These are phyloP conservation scores for Pteropus alecto DNA, from an alignment of 2,113 vertebrate species.

Conservation along the genomic window DNA sequence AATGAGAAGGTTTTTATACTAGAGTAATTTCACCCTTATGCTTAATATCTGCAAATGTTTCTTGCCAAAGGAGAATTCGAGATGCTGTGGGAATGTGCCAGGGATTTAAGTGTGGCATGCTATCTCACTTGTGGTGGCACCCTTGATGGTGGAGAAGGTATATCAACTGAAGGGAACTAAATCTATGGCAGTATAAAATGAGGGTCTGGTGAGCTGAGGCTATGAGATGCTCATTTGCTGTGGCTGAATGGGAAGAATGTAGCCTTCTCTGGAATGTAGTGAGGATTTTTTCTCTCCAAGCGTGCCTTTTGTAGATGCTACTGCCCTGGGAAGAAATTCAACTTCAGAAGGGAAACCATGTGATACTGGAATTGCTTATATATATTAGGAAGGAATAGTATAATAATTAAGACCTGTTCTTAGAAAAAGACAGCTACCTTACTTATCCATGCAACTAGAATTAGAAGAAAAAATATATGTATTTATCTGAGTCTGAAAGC, in stretches of 20 bases:
- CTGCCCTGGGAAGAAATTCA: neutral
- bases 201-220: neutral
- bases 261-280: neutral
- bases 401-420: neutral
- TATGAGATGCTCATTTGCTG: neutral
- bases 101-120: neutral
- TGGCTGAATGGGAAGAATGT: neutral
- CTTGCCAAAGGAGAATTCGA: neutral
- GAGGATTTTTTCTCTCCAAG: neutral
- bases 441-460: neutral
- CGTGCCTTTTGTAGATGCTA: neutral
- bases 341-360: neutral
- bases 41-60: neutral
- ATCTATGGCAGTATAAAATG: neutral
- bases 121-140: neutral
- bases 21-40: neutral
- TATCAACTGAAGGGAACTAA: neutral
- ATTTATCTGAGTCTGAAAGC: neutral
- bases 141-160: neutral
- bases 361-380: neutral
- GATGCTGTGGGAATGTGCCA: neutral
- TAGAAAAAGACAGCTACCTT: neutral
- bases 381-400: neutral
- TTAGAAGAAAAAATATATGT: neutral
- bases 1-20: neutral